Percentiles rank a stretch among this genome's conserved stretches.
phyloP scores from a whole-genome alignment of 1,140 invertebrate species.

The Trachymyrmex septentrionalis region DNA sequence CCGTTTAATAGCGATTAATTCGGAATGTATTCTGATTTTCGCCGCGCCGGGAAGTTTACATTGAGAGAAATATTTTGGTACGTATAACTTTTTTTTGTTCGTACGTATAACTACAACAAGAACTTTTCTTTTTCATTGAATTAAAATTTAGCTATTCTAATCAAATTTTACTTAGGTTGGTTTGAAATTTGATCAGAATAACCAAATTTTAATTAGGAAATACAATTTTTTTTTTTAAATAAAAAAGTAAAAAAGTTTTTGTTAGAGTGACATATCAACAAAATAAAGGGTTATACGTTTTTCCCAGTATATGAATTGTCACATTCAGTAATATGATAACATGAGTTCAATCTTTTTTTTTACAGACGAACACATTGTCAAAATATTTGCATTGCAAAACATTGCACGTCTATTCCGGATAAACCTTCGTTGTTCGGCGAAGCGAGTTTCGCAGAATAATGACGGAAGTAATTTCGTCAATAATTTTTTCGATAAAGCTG shows the following conservation, averaged over 20 bases:
- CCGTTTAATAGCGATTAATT: neutral
- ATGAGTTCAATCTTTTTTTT: neutral
- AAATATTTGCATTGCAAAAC: neutral
- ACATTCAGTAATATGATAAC: neutral
- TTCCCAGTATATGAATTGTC: neutral
- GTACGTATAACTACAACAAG: too few relatives aligned
- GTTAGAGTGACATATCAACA: too few relatives aligned
- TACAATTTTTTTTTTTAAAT: too few relatives aligned
- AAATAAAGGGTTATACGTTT: too few relatives aligned
- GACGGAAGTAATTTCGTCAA: neutral
- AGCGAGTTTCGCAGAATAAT: neutral
- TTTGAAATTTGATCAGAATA: too few relatives aligned
- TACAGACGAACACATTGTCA: neutral
- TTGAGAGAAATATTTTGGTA: too few relatives aligned
- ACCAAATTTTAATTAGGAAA: too few relatives aligned
- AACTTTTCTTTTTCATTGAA: too few relatives aligned
- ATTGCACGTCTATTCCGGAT: neutral
- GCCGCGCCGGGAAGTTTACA: neutral
- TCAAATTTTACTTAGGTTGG: too few relatives aligned
- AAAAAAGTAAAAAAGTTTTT: too few relatives aligned
- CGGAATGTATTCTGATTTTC: neutral
- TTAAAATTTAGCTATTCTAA: too few relatives aligned
- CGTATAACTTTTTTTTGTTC: too few relatives aligned
- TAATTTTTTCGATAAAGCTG: constrained; percentile 16
- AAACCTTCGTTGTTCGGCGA: neutral